Evolutionary conservation across 2,797 vertebrate species (phyloP).

Genomic region (Simalia tracyae): DNA sequence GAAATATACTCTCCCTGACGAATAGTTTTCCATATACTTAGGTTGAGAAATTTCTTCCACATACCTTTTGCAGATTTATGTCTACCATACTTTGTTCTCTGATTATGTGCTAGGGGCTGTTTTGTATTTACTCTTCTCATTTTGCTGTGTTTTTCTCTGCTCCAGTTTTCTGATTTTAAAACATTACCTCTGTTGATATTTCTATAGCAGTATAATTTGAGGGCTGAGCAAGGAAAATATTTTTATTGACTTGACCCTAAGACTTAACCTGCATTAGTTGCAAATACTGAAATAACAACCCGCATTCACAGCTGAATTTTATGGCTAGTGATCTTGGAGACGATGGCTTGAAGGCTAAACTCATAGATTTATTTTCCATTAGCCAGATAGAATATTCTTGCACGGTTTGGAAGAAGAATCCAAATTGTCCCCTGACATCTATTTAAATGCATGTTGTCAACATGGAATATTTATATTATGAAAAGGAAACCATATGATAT

Average conservation of each 20-base stretch:
- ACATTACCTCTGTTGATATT: not conserved
- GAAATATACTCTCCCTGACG: no score
- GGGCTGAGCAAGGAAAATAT: not conserved
- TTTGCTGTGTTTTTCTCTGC: not conserved
- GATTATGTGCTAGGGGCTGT: not conserved
- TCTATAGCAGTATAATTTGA: not conserved
- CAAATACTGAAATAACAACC: not conserved
- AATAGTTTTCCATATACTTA: not conserved
- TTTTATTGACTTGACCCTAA: not conserved
- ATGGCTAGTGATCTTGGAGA: not conserved
- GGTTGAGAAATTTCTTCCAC: not conserved
- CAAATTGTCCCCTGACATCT: not conserved
- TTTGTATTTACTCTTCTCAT: not conserved
- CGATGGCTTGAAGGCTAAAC: not conserved
- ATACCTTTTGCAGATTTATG: not conserved
- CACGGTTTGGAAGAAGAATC: slow-evolving; percentile 11
- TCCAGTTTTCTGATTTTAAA: not conserved
- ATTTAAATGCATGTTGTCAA: slow-evolving; percentile 43
- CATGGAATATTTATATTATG: slow-evolving; percentile 51
- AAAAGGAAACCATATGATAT: slow-evolving; percentile 46
- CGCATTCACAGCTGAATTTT: not conserved
- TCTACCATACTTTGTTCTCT: not conserved
- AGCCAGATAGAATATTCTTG: not conserved
- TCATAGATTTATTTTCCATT: not conserved
- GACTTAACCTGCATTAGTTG: not conserved